These are phyloP conservation scores for Sphyrna mokarran DNA, from an alignment of 2,113 vertebrate genomes.

Conservation along the genomic window DNA sequence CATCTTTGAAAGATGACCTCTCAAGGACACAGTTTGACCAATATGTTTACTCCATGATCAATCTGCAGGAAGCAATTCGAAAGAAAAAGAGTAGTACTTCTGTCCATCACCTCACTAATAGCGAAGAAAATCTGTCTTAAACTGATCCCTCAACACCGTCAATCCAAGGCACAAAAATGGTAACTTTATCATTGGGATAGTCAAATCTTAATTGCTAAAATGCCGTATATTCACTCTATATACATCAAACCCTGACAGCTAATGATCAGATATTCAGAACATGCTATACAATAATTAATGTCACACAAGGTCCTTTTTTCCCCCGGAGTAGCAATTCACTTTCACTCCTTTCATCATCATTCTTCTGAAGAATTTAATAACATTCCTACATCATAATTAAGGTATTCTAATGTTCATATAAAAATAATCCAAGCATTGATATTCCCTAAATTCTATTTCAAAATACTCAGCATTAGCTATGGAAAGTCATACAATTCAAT, in stretches of 20 bases:
- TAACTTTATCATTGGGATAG: neutral
- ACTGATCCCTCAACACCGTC: neutral
- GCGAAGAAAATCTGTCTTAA: neutral
- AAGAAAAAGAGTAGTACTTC: neutral
- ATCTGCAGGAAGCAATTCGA: neutral
- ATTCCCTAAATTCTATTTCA: neutral
- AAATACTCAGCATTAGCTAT: neutral
- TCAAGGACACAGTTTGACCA: neutral
- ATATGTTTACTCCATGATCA: neutral
- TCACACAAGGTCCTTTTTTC: neutral
- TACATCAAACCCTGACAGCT: neutral
- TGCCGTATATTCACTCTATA: neutral
- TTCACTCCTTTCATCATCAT: neutral
- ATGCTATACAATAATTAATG: neutral
- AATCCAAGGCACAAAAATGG: neutral
- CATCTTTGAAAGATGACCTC: neutral
- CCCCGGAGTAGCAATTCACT: neutral
- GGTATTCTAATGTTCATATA: too few relatives aligned
- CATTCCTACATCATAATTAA: neutral
- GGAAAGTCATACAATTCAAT: neutral
- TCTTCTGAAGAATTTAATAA: neutral
- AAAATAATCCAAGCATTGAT: neutral
- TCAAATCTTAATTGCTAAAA: neutral
- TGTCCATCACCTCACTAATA: neutral
- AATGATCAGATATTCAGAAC: neutral